Percentiles rank a stretch among this genome's conserved stretches.
phyloP scores from a whole-genome alignment of 2,113 vertebrate genomes.

The Acrocephalus kingi region DNA sequence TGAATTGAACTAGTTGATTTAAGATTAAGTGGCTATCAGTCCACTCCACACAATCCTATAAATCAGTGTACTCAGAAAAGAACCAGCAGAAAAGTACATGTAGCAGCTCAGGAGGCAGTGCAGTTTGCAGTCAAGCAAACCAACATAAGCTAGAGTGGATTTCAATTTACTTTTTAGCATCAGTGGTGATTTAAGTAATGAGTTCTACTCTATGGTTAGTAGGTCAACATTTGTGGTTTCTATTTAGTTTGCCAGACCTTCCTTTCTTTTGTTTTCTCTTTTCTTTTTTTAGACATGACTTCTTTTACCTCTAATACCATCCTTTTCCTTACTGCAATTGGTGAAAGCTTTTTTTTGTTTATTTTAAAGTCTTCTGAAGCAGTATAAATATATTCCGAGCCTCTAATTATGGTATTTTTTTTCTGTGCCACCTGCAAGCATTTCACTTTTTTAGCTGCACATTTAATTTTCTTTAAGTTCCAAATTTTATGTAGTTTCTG shows the following conservation, averaged over 20 bases:
- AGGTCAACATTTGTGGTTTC: constrained; percentile 56
- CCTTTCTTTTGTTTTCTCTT: constrained; percentile 47
- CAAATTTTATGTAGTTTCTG: constrained; percentile 21
- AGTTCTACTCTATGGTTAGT: constrained; percentile 34
- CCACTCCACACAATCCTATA: neutral
- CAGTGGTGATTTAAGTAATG: constrained; percentile 16
- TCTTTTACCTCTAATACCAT: constrained; percentile 45
- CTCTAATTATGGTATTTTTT: constrained; percentile 50
- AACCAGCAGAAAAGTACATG: neutral
- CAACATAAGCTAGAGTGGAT: neutral
- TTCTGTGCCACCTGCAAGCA: constrained; percentile 42
- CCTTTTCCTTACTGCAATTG: constrained; percentile 14
- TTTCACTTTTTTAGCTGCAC: constrained; percentile 46
- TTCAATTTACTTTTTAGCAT: constrained; percentile 24
- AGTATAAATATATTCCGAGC: constrained; percentile 35
- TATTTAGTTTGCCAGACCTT: constrained; percentile 36
- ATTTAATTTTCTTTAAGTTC: constrained; percentile 39
- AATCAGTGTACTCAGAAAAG: neutral
- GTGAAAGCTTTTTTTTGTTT: constrained; percentile 43
- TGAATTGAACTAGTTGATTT: neutral
- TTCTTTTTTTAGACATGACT: constrained; percentile 30
- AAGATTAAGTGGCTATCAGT: neutral
- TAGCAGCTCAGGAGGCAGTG: neutral
- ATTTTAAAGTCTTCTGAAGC: constrained; percentile 13
- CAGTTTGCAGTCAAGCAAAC: neutral